Evolutionary conservation across 2,888 invertebrate genomes (phyloP).

Genomic region (Palloptera scutellata): DNA sequence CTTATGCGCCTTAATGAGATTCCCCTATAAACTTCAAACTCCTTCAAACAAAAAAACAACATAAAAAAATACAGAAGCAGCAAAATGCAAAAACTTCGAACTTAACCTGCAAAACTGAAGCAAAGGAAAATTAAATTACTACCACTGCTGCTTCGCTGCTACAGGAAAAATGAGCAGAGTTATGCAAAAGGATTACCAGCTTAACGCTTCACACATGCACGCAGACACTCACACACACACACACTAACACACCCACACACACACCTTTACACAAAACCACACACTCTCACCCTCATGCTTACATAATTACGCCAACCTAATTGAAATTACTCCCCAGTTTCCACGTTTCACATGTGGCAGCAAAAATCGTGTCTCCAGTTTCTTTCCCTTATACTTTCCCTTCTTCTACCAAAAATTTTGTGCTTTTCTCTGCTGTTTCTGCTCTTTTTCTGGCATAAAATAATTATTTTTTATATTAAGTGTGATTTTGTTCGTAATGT

Average conservation of each 20-base stretch:
- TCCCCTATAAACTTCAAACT: not conserved
- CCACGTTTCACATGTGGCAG: no score
- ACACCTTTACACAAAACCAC: no score
- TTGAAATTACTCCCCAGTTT: slow-evolving; percentile 15
- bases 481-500: slow-evolving; percentile 18
- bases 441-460: slow-evolving; percentile 9
- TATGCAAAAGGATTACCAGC: slow-evolving; percentile 18
- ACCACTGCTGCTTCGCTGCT: no score
- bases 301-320: slow-evolving; percentile 20
- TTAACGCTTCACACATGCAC: not conserved
- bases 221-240: no score
- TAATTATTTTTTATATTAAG: slow-evolving; percentile 28
- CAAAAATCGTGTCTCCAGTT: no score
- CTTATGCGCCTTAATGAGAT: not conserved
- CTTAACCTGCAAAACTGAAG: slow-evolving; percentile 17
- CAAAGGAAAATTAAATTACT: slow-evolving; percentile 22
- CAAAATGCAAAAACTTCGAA: slow-evolving; percentile 1
- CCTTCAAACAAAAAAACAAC: no score
- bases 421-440: not conserved
- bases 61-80: not conserved
- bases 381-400: no score
- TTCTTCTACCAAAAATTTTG: not conserved
- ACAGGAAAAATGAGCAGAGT: slow-evolving; percentile 17
- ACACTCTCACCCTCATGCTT: not conserved
- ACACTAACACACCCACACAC: no score